Evolutionary conservation across 2,113 vertebrate species (phyloP), one percentile per base, ranked within the genome.

Genomic region (Pelodiscus sinensis): DNA sequence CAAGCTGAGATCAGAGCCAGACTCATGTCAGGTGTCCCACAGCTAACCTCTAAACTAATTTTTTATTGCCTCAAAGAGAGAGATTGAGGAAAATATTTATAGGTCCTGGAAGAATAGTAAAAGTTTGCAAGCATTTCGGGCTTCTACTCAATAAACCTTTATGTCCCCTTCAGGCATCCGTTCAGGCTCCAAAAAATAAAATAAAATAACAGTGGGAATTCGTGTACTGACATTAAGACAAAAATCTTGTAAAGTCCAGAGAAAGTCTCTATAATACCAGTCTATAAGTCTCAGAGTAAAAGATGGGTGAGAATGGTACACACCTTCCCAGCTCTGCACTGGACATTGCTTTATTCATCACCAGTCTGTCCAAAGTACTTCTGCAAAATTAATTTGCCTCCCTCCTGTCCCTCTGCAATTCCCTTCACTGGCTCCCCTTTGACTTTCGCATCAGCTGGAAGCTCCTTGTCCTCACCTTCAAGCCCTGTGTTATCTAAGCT

Each of bases 61-160:
- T 97, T 98, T 97, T 98, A 98, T 96, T 97, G 92, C 89, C 93
- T 97, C 91, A 87, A 96, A 96, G 94, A 96, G 94, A 97, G 96
- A 91, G 92, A 96, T 91, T 90, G 93, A 92, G 91, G 89, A 92
- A 97, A 97, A 93, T 96, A 95, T 97, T 98, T 97, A 97, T 95
- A 95, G 96, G 95, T 24, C 97, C 92, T 89, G 57, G 90, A 97
- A 97, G 96, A 95, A 96, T 81, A 96, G 82, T 98, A 97, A 97
- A 98, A 92, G 92, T 97, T 97, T 97, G 96, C 84, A 97, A 97
- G 96, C 86, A 96, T 97, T 98, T 97, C 93, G 97, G 87, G 93
- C 84, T 97, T 97, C 97, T 97, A 95, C 92, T 98, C 97, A 94
- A 96, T 97, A 97, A 98, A 97, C 91, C 93, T 97, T 97, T 95